Conservation (phyloP, 2,888 invertebrate genomes). For the Oxytorus armatus region DNA sequence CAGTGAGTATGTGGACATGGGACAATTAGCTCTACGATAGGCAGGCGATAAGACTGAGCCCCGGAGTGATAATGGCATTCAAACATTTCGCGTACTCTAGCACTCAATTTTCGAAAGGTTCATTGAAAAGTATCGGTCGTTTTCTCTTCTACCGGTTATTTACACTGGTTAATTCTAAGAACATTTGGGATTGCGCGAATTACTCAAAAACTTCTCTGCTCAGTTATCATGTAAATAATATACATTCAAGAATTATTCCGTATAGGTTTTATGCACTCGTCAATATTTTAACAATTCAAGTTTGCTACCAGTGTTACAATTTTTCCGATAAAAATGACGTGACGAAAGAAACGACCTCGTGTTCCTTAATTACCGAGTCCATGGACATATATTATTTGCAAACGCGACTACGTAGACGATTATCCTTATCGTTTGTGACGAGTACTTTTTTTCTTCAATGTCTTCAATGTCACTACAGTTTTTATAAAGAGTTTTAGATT, state of each 20-base stretch:
- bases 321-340: conserved; percentile 12
- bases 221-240: not conserved
- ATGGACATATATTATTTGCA: not conserved
- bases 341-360: not conserved
- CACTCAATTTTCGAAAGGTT: not conserved
- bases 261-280: not conserved
- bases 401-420: not conserved
- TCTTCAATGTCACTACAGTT: not conserved
- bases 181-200: not conserved
- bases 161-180: not conserved
- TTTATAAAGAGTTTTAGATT: not conserved
- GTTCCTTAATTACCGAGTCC: not conserved
- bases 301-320: not conserved
- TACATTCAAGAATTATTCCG: not conserved
- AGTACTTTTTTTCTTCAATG: not conserved
- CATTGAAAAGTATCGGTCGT: not conserved
- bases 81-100: not conserved
- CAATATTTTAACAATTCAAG: not conserved
- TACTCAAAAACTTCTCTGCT: not conserved
- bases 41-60: conserved; percentile 10
- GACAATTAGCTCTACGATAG: conserved; percentile 34
- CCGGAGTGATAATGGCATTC: not conserved
- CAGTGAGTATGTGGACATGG: conserved; percentile 9
- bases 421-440: conserved; percentile 4
- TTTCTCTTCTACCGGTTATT: not conserved